Conservation (phyloP, 2,888 invertebrate genomes). For the Metacarcinus magister region DNA sequence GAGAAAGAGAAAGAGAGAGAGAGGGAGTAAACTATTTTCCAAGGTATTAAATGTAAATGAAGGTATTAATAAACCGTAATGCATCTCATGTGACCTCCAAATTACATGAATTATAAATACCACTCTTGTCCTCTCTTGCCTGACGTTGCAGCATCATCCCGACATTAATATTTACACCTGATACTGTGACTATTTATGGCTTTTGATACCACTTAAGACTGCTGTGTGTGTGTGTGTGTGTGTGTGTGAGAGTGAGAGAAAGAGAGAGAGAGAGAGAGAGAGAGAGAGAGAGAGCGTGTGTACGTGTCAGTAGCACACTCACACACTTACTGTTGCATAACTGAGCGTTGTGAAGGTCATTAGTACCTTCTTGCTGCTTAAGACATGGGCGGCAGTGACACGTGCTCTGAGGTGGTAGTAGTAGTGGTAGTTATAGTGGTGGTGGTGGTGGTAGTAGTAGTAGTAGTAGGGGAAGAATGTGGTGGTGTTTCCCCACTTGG, state of each 20-base stretch:
- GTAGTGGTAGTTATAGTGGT: neutral
- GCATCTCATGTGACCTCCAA: neutral
- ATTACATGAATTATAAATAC: neutral
- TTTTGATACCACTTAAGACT: neutral
- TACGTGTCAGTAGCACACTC: slow-evolving; percentile 44
- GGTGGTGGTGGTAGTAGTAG: neutral
- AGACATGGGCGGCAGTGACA: neutral
- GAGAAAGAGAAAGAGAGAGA: neutral
- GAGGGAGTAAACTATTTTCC: neutral
- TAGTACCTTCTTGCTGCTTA: slow-evolving; percentile 33
- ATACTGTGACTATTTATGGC: neutral
- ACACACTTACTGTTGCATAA: slow-evolving; percentile 30
- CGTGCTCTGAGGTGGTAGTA: neutral
- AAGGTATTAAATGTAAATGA: neutral
- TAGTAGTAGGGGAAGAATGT: neutral
- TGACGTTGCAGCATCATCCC: neutral
- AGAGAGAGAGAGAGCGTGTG: slow-evolving; percentile 31
- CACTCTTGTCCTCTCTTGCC: neutral
- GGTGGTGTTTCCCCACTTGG: neutral
- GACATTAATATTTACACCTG: slow-evolving; percentile 44
- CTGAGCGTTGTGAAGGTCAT: slow-evolving; percentile 8
- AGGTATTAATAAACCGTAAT: neutral
- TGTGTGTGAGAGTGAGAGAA: neutral
- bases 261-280: slow-evolving; percentile 23
- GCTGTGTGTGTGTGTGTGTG: slow-evolving; percentile 7